phyloP scores from a whole-genome alignment of 2,113 vertebrate species.

The Sebastes fasciatus region DNA sequence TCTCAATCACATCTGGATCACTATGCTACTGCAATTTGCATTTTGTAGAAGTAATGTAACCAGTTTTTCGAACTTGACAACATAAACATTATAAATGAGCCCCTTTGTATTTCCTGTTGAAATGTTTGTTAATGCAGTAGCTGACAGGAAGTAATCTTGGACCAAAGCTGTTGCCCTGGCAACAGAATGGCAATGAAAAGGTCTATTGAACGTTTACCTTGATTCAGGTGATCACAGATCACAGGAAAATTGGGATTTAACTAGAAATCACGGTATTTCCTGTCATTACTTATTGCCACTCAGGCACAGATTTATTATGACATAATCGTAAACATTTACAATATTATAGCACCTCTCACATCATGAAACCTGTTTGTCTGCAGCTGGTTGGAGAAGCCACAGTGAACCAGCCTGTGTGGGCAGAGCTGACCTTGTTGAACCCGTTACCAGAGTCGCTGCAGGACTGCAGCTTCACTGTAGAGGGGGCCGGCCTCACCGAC shows the following conservation, averaged over 20 bases:
- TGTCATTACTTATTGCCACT: background rate
- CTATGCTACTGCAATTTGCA: background rate
- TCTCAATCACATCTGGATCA: background rate
- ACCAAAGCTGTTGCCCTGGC: too few species aligned
- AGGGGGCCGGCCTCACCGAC: conserved; percentile 83
- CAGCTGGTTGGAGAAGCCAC: conserved; percentile 88
- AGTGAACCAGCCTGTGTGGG: conserved; percentile 83
- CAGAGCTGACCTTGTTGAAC: conserved; percentile 86
- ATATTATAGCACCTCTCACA: background rate
- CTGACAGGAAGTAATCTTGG: too few species aligned
- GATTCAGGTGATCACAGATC: background rate
- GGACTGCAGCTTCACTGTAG: conserved; percentile 86
- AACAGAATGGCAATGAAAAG: too few species aligned
- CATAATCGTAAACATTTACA: background rate
- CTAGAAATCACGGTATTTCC: background rate
- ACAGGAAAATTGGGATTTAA: background rate
- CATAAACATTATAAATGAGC: too few species aligned
- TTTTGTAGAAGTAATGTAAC: background rate
- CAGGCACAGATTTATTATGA: background rate
- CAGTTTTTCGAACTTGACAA: background rate
- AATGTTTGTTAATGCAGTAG: too few species aligned
- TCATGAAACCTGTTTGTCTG: conserved; percentile 6
- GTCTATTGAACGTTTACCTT: too few species aligned
- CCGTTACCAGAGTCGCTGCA: conserved; percentile 81
- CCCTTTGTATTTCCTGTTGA: too few species aligned